These are phyloP conservation scores for Chamaea fasciata DNA, from an alignment of 2,113 vertebrate genomes.

Conservation along the genomic window DNA sequence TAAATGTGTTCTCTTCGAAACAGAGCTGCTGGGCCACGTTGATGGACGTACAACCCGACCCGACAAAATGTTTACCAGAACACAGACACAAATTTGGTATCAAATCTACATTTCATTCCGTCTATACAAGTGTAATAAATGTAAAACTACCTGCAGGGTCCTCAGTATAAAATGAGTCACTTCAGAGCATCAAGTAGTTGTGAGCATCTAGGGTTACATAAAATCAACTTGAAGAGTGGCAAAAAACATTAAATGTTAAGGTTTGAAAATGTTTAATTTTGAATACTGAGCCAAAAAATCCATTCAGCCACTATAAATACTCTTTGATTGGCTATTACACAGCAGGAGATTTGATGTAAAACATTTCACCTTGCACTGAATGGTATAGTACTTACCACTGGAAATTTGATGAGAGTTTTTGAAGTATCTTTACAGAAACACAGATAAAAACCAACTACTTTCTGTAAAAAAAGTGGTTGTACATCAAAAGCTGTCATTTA, in stretches of 20 bases:
- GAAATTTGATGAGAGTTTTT: conserved; percentile 70
- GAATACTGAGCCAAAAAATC: conserved; percentile 67
- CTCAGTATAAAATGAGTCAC: conserved; percentile 51
- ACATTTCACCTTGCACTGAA: conserved; percentile 69
- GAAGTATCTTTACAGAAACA: conserved; percentile 70
- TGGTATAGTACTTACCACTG: conserved; percentile 64
- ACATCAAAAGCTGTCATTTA: conserved; percentile 70
- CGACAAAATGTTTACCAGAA: neutral
- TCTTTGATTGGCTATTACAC: conserved; percentile 71
- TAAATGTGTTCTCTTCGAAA: neutral
- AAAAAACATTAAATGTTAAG: conserved; percentile 71
- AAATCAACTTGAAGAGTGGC: conserved; percentile 69
- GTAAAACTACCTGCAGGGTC: conserved; percentile 43
- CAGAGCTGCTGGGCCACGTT: neutral
- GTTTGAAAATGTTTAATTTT: conserved; percentile 73
- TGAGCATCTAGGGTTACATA: conserved; percentile 65
- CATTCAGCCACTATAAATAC: conserved; percentile 69
- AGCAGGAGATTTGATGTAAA: conserved; percentile 72
- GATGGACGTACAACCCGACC: neutral
- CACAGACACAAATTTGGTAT: conserved; percentile 28
- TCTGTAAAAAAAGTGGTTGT: conserved; percentile 63
- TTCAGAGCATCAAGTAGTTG: conserved; percentile 55
- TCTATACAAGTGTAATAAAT: conserved; percentile 48
- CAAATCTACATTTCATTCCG: conserved; percentile 51
- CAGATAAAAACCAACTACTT: conserved; percentile 69